Evolutionary conservation across 2,113 vertebrate species (phyloP).

Genomic region (Percopsis transmontana): DNA sequence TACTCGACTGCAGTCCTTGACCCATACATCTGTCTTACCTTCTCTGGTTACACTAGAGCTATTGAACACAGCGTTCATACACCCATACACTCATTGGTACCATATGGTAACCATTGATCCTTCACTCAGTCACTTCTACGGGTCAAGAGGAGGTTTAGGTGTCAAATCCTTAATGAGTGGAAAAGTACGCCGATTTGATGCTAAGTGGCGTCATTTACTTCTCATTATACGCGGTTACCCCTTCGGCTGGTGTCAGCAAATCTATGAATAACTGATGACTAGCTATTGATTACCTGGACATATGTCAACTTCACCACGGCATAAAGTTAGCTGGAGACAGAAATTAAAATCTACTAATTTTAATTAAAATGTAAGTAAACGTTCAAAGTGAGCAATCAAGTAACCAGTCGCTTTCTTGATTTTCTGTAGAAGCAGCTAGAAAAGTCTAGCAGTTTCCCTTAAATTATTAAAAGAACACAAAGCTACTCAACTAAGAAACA

Average conservation of each 20-base stretch:
- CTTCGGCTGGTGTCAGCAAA: constrained; percentile 1
- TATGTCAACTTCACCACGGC: background rate
- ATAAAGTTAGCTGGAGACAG: background rate
- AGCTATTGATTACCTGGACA: background rate
- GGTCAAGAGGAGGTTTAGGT: constrained; percentile 13
- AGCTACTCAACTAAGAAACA: no score
- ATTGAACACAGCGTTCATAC: background rate
- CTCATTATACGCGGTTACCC: constrained; percentile 19
- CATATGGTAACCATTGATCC: constrained; percentile 55
- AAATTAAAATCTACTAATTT: background rate
- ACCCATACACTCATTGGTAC: background rate
- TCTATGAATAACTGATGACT: background rate
- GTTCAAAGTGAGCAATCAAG: no score
- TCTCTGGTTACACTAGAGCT: constrained; percentile 37
- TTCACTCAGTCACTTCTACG: constrained; percentile 2
- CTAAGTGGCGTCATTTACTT: constrained; percentile 40
- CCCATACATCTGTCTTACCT: constrained; percentile 36
- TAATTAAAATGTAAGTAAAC: background rate
- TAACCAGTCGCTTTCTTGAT: no score
- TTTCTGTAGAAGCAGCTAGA: no score
- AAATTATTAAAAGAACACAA: no score
- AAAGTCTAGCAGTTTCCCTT: no score
- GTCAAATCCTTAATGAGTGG: constrained; percentile 27
- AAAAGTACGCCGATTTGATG: constrained; percentile 22
- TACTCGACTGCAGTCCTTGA: background rate